Percentiles rank a stretch among this genome's conserved stretches.
Evolutionary conservation across 2,797 vertebrate genomes (phyloP).

Genomic region (Periophthalmus magnuspinnatus): DNA sequence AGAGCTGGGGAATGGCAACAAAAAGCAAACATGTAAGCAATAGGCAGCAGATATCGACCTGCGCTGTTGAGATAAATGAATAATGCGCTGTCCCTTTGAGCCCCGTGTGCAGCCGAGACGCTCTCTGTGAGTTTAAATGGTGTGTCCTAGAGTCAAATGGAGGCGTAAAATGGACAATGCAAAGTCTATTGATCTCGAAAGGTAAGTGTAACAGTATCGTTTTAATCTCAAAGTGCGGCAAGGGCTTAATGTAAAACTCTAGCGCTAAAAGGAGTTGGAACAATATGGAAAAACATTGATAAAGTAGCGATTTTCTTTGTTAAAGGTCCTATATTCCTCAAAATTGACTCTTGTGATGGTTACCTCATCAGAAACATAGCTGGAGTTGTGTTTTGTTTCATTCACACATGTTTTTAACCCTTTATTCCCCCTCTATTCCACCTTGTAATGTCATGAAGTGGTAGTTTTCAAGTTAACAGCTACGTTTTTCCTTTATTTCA

Average conservation of each 20-base stretch:
- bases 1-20: constrained; percentile 47
- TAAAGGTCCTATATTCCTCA: too few relatives aligned
- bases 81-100: constrained; percentile 64
- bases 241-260: constrained; percentile 56
- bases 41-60: constrained; percentile 67
- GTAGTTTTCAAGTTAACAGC: too few relatives aligned
- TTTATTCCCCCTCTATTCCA: too few relatives aligned
- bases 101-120: constrained; percentile 52
- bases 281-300: constrained; percentile 39
- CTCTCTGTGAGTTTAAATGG: constrained; percentile 68
- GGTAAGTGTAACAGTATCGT: constrained; percentile 52
- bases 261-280: constrained; percentile 51
- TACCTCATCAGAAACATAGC: too few relatives aligned
- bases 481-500: too few relatives aligned
- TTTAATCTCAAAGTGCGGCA: constrained; percentile 51
- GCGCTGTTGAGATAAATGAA: constrained; percentile 75
- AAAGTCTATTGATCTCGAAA: constrained; percentile 70
- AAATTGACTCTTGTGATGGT: too few relatives aligned
- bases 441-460: too few relatives aligned
- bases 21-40: constrained; percentile 58
- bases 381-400: too few relatives aligned
- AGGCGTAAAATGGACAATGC: constrained; percentile 68
- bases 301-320: not conserved
- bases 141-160: constrained; percentile 70
- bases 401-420: too few relatives aligned